Percentiles rank a stretch among this genome's conserved stretches.
Evolutionary conservation across 1,140 invertebrate species (phyloP).

Genomic region (Hylyphantes graminicola): DNA sequence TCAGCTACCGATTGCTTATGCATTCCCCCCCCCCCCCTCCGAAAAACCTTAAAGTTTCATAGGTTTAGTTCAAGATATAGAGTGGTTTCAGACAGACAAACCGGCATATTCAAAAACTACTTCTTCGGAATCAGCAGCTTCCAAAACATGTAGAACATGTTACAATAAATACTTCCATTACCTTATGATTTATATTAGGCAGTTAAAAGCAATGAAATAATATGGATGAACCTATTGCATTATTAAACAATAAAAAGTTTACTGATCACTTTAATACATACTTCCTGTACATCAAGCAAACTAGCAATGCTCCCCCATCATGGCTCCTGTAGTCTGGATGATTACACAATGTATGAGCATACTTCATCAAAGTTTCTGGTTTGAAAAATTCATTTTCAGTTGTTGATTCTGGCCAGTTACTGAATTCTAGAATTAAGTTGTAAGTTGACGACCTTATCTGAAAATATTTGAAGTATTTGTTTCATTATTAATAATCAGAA

Average conservation of each 20-base stretch:
- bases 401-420: not conserved
- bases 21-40: too few species aligned
- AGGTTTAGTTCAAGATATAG: too few species aligned
- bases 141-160: too few species aligned
- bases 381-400: not conserved
- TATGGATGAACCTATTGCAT: not conserved
- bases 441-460: slow-evolving; percentile 29
- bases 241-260: not conserved
- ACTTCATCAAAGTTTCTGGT: not conserved
- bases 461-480: not conserved
- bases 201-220: too few species aligned
- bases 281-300: slow-evolving; percentile 22
- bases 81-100: too few species aligned
- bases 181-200: not conserved
- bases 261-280: not conserved
- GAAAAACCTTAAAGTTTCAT: too few species aligned
- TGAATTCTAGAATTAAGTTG: not conserved
- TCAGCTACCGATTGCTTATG: too few species aligned
- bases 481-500: too few species aligned
- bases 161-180: too few species aligned
- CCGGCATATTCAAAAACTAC: too few species aligned
- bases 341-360: not conserved
- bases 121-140: too few species aligned
- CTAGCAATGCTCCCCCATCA: slow-evolving; percentile 33
- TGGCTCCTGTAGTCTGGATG: slow-evolving; percentile 27